These are phyloP conservation scores for Nycticebus coucang DNA, from an alignment of 2,113 vertebrate genomes.

Conservation along the genomic window DNA sequence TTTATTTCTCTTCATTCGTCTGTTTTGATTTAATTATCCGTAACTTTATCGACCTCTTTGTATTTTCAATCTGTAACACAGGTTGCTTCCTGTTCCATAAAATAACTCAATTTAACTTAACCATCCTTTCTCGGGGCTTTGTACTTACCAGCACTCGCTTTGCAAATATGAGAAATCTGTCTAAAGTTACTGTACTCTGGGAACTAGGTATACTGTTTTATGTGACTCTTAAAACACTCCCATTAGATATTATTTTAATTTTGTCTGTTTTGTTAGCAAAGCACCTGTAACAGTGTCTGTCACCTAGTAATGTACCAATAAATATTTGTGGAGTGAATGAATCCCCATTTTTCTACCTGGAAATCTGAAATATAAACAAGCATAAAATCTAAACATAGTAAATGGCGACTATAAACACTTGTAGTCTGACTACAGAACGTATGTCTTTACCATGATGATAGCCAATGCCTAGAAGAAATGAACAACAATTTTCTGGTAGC, in stretches of 20 bases:
- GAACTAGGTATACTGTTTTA: background rate
- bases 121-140: background rate
- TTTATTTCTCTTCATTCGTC: background rate
- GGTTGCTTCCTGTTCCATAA: background rate
- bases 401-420: background rate
- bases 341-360: background rate
- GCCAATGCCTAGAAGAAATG: background rate
- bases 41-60: background rate
- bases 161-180: background rate
- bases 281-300: background rate
- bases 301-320: background rate
- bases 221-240: background rate
- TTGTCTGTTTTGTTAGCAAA: background rate
- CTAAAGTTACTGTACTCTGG: background rate
- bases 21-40: background rate
- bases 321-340: background rate
- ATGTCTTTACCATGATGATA: background rate
- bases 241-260: background rate
- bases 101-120: background rate
- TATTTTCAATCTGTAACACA: background rate
- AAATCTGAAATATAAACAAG: conserved; percentile 21
- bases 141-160: background rate
- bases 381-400: background rate
- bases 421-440: background rate
- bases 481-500: background rate